phyloP scores from a whole-genome alignment of 1,140 invertebrate species.

The Zaprionus ghesquierei region DNA sequence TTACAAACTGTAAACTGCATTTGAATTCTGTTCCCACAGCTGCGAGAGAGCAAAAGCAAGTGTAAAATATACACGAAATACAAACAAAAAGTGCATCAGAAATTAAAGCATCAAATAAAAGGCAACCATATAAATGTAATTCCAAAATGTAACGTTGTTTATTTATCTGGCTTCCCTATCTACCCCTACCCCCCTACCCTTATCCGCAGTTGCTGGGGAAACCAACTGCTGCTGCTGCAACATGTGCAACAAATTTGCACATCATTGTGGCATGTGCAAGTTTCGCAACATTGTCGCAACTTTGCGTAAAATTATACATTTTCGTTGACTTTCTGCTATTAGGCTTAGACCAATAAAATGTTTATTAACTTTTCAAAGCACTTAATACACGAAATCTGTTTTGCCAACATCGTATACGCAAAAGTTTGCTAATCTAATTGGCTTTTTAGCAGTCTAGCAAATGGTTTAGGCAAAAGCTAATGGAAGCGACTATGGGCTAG shows the following conservation, averaged over 20 bases:
- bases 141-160: constrained; percentile 1
- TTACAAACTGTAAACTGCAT: constrained; percentile 61
- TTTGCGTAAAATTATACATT: constrained; percentile 24
- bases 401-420: not conserved
- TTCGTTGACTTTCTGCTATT: not conserved
- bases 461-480: not conserved
- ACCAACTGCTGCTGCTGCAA: not conserved
- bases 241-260: constrained; percentile 10
- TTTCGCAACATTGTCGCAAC: constrained; percentile 6
- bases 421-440: not conserved
- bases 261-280: not conserved
- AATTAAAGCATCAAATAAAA: constrained; percentile 74
- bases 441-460: not conserved
- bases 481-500: not conserved
- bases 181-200: not conserved
- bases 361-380: constrained; percentile 4
- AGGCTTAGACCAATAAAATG: constrained; percentile 9
- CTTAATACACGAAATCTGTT: constrained; percentile 1
- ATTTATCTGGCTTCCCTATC: constrained; percentile 4
- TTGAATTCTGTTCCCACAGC: constrained; percentile 58
- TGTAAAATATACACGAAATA: constrained; percentile 27
- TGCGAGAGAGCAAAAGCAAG: constrained; percentile 14
- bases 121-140: constrained; percentile 72
- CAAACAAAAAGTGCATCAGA: constrained; percentile 39
- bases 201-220: not conserved